Evolutionary conservation across 2,113 vertebrate genomes (phyloP).

Genomic region (Muntiacus reevesi): DNA sequence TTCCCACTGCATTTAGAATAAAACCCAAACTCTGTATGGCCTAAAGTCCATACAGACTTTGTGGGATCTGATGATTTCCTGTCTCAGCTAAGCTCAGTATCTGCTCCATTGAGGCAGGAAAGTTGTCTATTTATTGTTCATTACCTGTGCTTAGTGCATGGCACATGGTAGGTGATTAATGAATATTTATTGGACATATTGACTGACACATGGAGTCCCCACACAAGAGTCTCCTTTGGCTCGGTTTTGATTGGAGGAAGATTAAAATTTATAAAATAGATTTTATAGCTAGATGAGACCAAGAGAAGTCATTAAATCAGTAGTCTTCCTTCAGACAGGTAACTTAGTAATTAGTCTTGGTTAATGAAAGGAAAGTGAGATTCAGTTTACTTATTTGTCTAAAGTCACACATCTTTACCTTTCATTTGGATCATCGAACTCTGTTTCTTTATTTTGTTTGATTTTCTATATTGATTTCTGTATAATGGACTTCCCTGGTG

Average conservation of each 20-base stretch:
- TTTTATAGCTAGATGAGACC: not conserved
- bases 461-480: not conserved
- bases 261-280: not conserved
- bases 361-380: not conserved
- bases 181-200: not conserved
- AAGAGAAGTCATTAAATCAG: not conserved
- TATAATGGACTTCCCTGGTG: not conserved
- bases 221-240: not conserved
- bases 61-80: not conserved
- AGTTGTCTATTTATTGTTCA: not conserved
- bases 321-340: not conserved
- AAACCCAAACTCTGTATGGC: not conserved
- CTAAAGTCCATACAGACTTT: not conserved
- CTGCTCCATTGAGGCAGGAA: not conserved
- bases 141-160: not conserved
- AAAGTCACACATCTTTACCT: not conserved
- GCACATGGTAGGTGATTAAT: not conserved
- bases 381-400: not conserved
- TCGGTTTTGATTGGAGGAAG: not conserved
- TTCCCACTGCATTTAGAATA: conserved; percentile 3
- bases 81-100: not conserved
- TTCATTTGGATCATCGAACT: not conserved
- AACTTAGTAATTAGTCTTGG: not conserved
- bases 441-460: not conserved
- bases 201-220: not conserved